Base-by-base conservation (phyloP, 2,113 vertebrate genomes). In the Pelodiscus sinensis region DNA sequence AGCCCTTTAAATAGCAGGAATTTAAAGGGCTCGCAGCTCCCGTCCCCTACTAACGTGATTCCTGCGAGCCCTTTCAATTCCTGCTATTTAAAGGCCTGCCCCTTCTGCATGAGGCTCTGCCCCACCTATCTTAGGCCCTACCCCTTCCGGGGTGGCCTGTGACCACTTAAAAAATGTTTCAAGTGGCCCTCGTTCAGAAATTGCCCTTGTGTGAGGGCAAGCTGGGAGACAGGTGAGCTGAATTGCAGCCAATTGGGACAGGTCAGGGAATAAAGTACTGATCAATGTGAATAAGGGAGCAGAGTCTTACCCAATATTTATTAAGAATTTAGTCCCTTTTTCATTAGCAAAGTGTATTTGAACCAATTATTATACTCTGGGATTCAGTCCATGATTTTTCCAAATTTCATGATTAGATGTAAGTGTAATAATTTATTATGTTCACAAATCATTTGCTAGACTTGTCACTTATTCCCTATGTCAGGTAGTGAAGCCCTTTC, bases 351-450 rank as follows among this genome's bases (percentile, higher is more conserved):
- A n/a, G 38, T 4, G 9, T 87, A 21, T 80, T 91, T 88, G 94
- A 88, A 71, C 65, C 78, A 58, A 92, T 55, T 44, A 56, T 22
- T 84, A 81, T 44, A 84, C 92, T 92, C 93, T 93, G 86, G 87
- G 86, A 96, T 96, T 91, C 96, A 84, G 84, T 85, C 91, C 94
- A 96, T 54, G 80, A 90, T 93, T 95, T 92, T 94, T 92, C 84
- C 94, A 95, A 96, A 95, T 82, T 83, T 86, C 92, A 89, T 95
- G 94, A 95, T 90, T 94, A 96, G 91, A 92, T 94, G 91, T 96
- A 97, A 96, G 96, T 90, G 91, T 95, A 94, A 96, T 96, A 94
- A 95, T 96, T 95, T 97, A 96, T 95, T 91, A 85, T 96, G 94
- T 91, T 88, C 86, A 92, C 81, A 94, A 94, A 97, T 90, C 90